Base-by-base conservation (phyloP, 2,888 invertebrate species). In the Drosophila picticornis region DNA sequence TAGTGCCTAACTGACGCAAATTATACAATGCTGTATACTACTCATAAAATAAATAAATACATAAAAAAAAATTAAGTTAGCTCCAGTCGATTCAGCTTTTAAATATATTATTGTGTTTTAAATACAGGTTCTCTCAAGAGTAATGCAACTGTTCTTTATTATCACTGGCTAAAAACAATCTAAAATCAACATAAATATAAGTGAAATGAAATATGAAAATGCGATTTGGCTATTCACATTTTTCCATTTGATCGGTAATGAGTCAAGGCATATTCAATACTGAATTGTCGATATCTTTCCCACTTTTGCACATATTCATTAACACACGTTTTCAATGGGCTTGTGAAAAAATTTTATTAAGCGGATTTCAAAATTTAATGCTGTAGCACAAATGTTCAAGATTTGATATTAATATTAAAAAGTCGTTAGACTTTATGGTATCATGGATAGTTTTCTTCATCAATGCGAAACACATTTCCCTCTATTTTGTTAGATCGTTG, bases 61-160 rank as follows among this genome's bases (percentile, higher is more conserved):
- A n/a, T n/a, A 7, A 46, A 9, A 22, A 13, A 22, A 5, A 43
- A 46, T 4, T 9, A 22, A 25, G 16, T 9, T 1, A 55, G 40
- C 51, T 43, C 60, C 60, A 77, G 25, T 46, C 9, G 16, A 25
- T 16, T 65, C 73, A 55, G 53, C 31, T 52, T 52, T 27, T 22
- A 31, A 16, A 46, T 16, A 46, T 7, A 7, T 16, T 16, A 9
- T 9, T 46, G 16, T 16, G 16, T 16, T 22, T 16, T 2, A 46
- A 46, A 16, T 16, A 22, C 46, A 22, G 22, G 13, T 25, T 7
- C 25, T 4, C 16, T 13, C 22, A 16, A 3, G 3, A 46, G 13
- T 10, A 11, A 40, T 40, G 2, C 22, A 11, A 40, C 5, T 43
- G 43, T 43, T 43, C 22, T 43, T 43, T 11, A 43, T 22, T 2